Percentiles rank a stretch among this genome's conserved stretches.
phyloP scores from a whole-genome alignment of 2,113 vertebrate genomes.

The Ptilorrhoa leucosticta region DNA sequence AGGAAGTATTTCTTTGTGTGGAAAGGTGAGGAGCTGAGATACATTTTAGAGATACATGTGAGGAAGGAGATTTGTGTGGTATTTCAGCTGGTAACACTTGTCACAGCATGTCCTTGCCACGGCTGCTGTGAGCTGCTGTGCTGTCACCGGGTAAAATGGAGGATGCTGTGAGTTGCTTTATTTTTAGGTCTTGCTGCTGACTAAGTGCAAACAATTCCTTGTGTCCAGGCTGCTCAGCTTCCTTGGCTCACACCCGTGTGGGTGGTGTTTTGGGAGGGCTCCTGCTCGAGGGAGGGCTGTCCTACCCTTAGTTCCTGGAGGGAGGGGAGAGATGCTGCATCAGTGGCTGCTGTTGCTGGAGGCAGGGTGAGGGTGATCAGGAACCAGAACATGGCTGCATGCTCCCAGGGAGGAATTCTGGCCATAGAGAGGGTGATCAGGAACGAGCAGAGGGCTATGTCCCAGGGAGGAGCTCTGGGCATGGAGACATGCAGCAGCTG shows the following conservation, averaged over 20 bases:
- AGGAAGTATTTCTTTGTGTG: not conserved
- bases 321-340: not conserved
- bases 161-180: not conserved
- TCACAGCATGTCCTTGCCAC: rapidly evolving
- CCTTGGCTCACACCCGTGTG: rapidly evolving
- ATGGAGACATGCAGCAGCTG: not conserved
- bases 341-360: not conserved
- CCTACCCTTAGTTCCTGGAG: not conserved
- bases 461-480: not conserved
- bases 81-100: rapidly evolving
- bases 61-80: not conserved
- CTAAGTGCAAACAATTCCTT: not conserved
- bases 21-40: not conserved
- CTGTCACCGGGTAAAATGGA: not conserved
- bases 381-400: not conserved
- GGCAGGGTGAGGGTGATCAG: too few relatives aligned
- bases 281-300: not conserved
- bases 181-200: not conserved
- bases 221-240: not conserved
- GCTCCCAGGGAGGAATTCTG: not conserved
- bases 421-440: too few relatives aligned
- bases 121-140: not conserved
- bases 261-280: not conserved
- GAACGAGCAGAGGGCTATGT: rapidly evolving
- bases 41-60: rapidly evolving